phyloP scores from a whole-genome alignment of 2,888 invertebrate species.

The Liposcelis brunnea region DNA sequence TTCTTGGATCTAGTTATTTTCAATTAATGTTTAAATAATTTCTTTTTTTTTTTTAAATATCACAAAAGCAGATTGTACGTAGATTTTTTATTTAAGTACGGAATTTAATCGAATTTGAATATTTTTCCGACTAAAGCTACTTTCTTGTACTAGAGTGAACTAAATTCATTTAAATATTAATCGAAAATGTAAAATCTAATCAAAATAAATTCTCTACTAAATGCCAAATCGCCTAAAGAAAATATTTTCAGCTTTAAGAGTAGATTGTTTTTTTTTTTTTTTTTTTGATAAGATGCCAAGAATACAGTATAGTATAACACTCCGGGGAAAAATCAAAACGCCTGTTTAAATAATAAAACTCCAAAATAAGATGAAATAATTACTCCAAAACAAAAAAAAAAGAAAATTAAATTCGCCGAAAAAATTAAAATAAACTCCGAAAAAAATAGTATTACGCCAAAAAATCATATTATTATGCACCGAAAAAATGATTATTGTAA shows the following conservation, averaged over 20 bases:
- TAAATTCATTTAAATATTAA: no score
- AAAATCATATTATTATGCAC: no score
- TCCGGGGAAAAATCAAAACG: background rate
- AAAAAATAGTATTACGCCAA: no score
- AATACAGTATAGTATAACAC: slow-evolving; percentile 17
- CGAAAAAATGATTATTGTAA: no score
- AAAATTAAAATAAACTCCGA: slow-evolving; percentile 20
- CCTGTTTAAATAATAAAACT: slow-evolving; percentile 7
- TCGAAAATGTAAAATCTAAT: slow-evolving; percentile 15
- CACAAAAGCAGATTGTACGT: no score
- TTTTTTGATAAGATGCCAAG: slow-evolving; percentile 12
- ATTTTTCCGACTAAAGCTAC: slow-evolving; percentile 9
- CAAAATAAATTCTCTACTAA: slow-evolving; percentile 16
- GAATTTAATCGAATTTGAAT: no score
- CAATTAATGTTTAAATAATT: slow-evolving; percentile 16
- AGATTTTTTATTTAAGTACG: no score
- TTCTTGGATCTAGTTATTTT: slow-evolving; percentile 15
- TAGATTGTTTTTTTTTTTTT: no score
- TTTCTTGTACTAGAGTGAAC: slow-evolving; percentile 12
- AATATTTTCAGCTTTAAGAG: no score
- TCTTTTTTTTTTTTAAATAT: slow-evolving; percentile 13
- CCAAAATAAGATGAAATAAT: no score
- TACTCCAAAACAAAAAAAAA: slow-evolving; percentile 5
- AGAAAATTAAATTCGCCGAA: background rate
- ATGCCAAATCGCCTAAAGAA: no score